Base-by-base conservation (phyloP, 1,140 invertebrate species). In the Drosophila mayri region DNA sequence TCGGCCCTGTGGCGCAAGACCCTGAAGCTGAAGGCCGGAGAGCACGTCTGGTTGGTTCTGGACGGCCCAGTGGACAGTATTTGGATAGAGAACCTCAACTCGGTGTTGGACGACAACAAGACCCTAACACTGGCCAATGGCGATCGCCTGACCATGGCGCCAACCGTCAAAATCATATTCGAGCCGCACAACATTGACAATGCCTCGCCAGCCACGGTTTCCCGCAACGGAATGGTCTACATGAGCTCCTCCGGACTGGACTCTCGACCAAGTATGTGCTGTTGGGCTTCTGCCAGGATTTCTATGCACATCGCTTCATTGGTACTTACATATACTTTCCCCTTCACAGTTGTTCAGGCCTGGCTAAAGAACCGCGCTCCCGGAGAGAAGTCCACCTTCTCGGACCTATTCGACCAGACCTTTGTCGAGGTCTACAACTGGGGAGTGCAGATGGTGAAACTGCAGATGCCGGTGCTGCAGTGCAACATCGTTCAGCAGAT, bases 71-170 rank as follows among this genome's bases (percentile, higher is more conserved):
- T 99, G 0, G 98, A 99, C 88, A 97, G 97, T 83, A 98, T 99
- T 76, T 99, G 98, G 98, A 99, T 99, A 79, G 98, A 99, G 93
- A 99, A 99, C 93, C 94, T 99, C 63, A 99, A 99, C 93, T 99
- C 98, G 0, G 98, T 99, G 1, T 92, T 99, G 35, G 98, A 99
- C 93, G 98, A 99, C 87, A 99, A 99, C 91, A 98, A 98, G 93
- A 98, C 97, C 0, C 92, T 99, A 44, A 98, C 98, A 5, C 93
- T 99, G 67, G 98, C 98, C 16, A 99, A 99, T 92, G 98, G 98
- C 25, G 98, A 99, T 94, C 94, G 98, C 54, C 94, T 99, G 20
- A 95, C 96, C 2, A 99, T 99, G 98, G 95, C 98, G 0, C 95
- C 97, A 0, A 97, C 96, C 8, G 98, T 97, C 67, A 99, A 99